These are phyloP conservation scores for Anastrepha obliqua DNA, from an alignment of 1,140 invertebrate species.

Conservation along the genomic window DNA sequence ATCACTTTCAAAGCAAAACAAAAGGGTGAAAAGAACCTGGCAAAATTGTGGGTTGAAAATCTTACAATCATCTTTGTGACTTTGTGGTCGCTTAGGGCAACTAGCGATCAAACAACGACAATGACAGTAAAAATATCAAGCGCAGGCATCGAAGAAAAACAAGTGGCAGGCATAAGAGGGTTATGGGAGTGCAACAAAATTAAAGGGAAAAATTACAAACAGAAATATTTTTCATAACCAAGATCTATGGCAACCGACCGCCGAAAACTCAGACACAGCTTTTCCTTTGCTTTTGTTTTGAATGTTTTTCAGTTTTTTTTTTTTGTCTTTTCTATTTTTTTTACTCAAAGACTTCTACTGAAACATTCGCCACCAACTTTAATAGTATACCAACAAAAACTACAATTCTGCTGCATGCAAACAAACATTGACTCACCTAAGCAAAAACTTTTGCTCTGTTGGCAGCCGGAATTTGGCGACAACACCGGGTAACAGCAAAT, in stretches of 20 bases:
- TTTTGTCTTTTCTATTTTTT: neutral
- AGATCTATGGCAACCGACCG: neutral
- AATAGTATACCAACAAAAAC: neutral
- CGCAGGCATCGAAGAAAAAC: neutral
- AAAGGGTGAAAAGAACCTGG: too few species aligned
- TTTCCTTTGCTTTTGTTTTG: neutral
- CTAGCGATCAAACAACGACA: slow-evolving; percentile 23
- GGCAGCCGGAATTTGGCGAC: neutral
- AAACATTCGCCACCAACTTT: neutral
- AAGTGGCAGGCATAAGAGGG: neutral
- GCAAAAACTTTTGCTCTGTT: slow-evolving; percentile 6
- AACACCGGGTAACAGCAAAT: neutral
- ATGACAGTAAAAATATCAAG: neutral
- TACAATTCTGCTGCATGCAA: neutral
- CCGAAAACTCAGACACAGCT: neutral
- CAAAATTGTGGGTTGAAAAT: neutral
- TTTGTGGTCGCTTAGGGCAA: slow-evolving; percentile 16
- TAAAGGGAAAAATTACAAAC: neutral
- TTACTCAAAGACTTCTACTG: neutral
- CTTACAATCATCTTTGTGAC: neutral
- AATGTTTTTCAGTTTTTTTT: neutral
- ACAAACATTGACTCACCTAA: slow-evolving; percentile 7
- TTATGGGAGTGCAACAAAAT: neutral
- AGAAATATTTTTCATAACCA: neutral
- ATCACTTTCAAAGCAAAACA: too few species aligned